phyloP scores from a whole-genome alignment of 2,113 vertebrate genomes.

The Platysteira castanea region DNA sequence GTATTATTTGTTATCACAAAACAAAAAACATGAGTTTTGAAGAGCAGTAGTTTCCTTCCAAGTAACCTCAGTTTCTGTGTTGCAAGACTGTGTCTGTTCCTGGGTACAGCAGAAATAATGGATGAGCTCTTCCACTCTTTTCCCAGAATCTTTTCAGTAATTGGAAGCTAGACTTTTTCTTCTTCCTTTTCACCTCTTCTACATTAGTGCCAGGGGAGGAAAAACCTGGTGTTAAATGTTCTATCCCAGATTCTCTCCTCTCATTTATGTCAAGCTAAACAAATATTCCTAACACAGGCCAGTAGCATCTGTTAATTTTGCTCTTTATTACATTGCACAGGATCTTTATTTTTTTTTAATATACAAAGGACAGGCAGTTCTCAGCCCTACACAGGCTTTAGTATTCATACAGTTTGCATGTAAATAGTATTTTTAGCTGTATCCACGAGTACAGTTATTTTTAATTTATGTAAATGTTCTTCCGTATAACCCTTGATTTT shows the following conservation, averaged over 20 bases:
- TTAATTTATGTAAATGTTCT: not conserved
- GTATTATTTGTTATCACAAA: not conserved
- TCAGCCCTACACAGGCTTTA: not conserved
- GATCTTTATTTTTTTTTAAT: not conserved
- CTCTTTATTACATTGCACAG: not conserved
- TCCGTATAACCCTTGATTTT: not conserved
- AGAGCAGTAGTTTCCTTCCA: not conserved
- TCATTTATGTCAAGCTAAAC: not conserved
- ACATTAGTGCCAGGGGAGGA: not conserved
- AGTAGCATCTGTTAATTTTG: not conserved
- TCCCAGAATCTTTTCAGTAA: not conserved
- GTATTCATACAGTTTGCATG: accelerated
- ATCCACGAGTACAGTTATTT: not conserved
- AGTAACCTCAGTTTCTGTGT: not conserved
- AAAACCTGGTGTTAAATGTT: not conserved
- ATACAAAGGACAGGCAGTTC: not conserved
- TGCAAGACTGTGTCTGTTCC: not conserved
- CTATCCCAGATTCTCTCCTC: not conserved
- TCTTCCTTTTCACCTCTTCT: not conserved
- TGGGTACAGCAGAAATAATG: not conserved
- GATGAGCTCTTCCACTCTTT: not conserved
- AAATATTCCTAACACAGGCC: not conserved
- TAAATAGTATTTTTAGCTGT: not conserved
- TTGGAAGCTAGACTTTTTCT: not conserved
- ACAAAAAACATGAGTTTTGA: not conserved